A percentile compares a stretch with the other conserved stretches of the same genome.
phyloP scores from a whole-genome alignment of 2,888 invertebrate genomes.

The Resseliella maxima region DNA sequence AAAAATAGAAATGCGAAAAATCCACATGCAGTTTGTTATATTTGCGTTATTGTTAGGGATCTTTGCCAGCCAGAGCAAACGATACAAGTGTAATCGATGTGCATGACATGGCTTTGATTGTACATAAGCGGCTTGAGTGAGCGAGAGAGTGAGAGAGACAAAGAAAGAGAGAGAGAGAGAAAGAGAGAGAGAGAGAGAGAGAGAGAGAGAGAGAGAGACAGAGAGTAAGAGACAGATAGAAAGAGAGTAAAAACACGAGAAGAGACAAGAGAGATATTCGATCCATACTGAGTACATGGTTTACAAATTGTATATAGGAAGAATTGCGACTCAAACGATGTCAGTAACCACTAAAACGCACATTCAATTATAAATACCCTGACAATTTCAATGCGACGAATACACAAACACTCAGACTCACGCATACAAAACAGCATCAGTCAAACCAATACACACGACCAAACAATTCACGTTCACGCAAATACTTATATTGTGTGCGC shows the following conservation, averaged over 20 bases:
- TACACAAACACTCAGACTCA: constrained; percentile 9
- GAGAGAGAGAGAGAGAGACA: no score
- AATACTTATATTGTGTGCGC: not conserved
- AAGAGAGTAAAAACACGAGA: no score
- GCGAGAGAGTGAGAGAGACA: not conserved
- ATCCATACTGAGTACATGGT: not conserved
- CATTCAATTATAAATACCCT: constrained; percentile 55
- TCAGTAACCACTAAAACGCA: constrained; percentile 54
- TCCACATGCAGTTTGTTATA: constrained; percentile 8
- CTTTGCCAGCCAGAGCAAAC: not conserved
- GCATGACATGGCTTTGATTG: not conserved
- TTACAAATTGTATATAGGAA: constrained; percentile 18
- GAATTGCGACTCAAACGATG: constrained; percentile 43
- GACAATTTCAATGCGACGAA: not conserved
- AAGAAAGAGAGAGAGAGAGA: no score
- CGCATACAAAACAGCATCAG: constrained; percentile 53
- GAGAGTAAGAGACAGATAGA: no score
- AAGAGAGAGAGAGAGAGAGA: no score
- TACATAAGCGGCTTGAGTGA: not conserved
- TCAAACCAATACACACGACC: not conserved
- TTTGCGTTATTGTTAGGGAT: constrained; percentile 6
- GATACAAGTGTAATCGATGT: not conserved
- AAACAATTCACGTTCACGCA: not conserved
- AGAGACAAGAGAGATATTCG: no score
- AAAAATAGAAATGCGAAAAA: not conserved